Conservation (phyloP, 2,113 vertebrate species). For the Arizona elegans region DNA sequence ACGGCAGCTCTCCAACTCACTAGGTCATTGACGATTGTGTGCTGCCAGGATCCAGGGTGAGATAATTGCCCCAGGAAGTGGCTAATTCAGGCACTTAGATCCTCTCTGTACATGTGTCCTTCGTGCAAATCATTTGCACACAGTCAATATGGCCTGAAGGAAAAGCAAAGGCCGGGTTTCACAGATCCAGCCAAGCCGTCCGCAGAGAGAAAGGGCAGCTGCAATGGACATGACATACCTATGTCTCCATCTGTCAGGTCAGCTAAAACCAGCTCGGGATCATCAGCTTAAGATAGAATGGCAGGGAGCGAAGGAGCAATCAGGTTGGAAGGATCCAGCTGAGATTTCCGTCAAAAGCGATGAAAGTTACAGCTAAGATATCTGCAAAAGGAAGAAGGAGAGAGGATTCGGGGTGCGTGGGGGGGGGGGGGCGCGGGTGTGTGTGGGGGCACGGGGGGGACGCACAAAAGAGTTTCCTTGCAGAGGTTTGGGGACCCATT, state of each 20-base stretch:
- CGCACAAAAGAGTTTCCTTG: background rate
- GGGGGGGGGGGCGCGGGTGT: accelerated
- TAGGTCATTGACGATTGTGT: background rate
- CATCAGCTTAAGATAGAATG: conserved; percentile 18
- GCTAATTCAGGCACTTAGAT: background rate
- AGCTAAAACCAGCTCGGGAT: conserved; percentile 36
- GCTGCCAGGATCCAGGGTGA: background rate
- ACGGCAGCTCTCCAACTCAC: background rate
- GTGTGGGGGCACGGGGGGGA: too few relatives aligned
- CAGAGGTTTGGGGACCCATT: too few relatives aligned
- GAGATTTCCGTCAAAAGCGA: background rate
- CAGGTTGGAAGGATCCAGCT: background rate
- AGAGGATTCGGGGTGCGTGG: background rate
- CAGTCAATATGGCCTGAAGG: background rate
- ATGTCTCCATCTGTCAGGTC: conserved; percentile 7
- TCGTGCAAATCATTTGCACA: background rate
- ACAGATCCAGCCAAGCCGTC: background rate
- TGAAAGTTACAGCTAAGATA: background rate
- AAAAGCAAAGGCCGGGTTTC: conserved; percentile 7
- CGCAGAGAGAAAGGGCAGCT: conserved; percentile 28
- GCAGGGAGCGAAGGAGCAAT: background rate
- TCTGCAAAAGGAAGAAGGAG: background rate
- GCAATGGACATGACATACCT: background rate
- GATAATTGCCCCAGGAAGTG: background rate
- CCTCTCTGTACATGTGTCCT: background rate